Base-by-base conservation (phyloP, 2,888 invertebrate genomes). In the Lepidocyrtoides sp. region DNA sequence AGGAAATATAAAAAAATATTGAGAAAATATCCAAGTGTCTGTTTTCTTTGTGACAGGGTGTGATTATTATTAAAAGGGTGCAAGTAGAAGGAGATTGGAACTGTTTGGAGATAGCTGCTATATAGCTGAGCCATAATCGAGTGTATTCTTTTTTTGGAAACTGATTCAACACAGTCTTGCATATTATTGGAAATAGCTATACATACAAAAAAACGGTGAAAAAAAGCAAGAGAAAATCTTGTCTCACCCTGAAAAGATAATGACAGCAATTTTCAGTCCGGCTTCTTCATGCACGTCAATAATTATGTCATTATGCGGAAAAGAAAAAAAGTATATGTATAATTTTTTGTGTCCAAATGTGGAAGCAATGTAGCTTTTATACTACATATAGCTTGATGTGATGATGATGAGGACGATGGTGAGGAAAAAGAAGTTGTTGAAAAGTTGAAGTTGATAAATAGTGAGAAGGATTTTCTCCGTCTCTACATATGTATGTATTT, bases 251-350 rank as follows among this genome's bases (percentile, higher is more conserved):
- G 51, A 79, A 79, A 54, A 17, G 79, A 54, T 54, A 79, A 79
- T 54, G 44, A 75, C 44, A 75, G 72, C 20, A 79, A 79, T 51
- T 54, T 79, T 17, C 54, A 32, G n/a, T 32, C 4, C 20, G 5
- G 3, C 7, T 51, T 8, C 17, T 79, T 54, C 5, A 79, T 51
- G 54, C 79, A n/a, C 17, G 20, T 32, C 72, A 57, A 86, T 86
- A 77, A 86, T 86, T 86, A 86, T 86, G 86, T 86, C 86, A 86
- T 86, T 86, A 86, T 77, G 86, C 57, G 69, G 66, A 79, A 79
- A 79, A 51, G 54, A 32, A 79, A 54, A 36, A 79, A 79, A 69
- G 2, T 69, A 12, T 44, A n/a, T n/a, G n/a, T n/a, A n/a, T n/a
- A n/a, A n/a, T n/a, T 44, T 44, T 44, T 41, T 23, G 17, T 41